Base-by-base conservation (phyloP, 2,113 vertebrate genomes). In the Myxocyprinus asiaticus region DNA sequence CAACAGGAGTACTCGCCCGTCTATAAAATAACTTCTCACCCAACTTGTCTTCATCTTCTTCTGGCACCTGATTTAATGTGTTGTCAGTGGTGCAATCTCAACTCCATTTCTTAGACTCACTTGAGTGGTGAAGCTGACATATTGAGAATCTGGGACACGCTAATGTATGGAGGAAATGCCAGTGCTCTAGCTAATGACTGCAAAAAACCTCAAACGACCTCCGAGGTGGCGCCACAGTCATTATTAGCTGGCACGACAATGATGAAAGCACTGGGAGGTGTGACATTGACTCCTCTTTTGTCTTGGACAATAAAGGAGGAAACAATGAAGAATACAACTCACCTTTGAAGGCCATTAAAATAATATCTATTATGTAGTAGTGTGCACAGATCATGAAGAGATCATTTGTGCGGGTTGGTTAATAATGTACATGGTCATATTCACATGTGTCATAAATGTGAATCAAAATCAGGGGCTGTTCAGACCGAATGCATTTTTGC, bases 91-190 rank as follows among this genome's bases (percentile, higher is more conserved):
- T 4, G 14, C 17, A 50, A 58, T 61, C 63, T 59, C n/a, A 4
- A 33, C 22, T 33, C 22, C 22, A 33, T 33, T 33, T 33, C 22
- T 33, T 33, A 33, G 22, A 33, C 22, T 3, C 22, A 33, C 22
- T 33, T 33, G 22, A 33, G 22, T 33, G 22, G 22, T 33, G 22
- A 33, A 33, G 22, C 22, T 33, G 48, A 53, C 73, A 11, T 58
- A 45, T 53, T 3, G 42, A 69, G 66, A 76, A 76, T 76, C 71
- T 81, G 72, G 73, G 77, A 72, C 77, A 79, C 47, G 10, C 44
- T 64, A 72, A 64, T 79, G 48, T 79, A 79, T 55, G 47, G 59
- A 53, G 43, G 77, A 72, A 55, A 68, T n/a, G 67, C 48, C 47
- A 51, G 56, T 45, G 51, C 67, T 12, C 9, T 43, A 47, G 67